phyloP scores from a whole-genome alignment of 2,888 invertebrate species.

The Orthonevra nobilis region DNA sequence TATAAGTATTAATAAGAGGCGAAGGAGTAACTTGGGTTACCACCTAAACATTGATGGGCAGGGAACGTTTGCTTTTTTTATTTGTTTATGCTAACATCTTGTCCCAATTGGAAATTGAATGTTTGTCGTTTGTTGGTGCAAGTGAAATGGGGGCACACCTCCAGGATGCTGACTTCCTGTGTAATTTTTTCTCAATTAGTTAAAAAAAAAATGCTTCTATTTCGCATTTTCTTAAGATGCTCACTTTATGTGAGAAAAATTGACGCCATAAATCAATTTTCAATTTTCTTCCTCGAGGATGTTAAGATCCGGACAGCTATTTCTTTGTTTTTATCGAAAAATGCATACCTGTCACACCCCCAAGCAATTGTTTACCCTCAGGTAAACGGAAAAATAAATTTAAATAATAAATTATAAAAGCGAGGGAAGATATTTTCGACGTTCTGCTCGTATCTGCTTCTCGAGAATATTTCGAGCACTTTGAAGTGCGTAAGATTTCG shows the following conservation, averaged over 20 bases:
- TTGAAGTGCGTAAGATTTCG: no score
- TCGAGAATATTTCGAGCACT: no score
- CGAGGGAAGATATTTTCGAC: no score
- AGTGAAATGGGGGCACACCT: constrained; percentile 11
- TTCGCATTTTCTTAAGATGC: neutral
- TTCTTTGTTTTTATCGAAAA: constrained; percentile 48
- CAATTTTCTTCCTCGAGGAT: constrained; percentile 35
- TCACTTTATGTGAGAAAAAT: constrained; percentile 11
- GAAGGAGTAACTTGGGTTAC: no score
- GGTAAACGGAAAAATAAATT: no score
- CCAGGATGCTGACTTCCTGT: constrained; percentile 54
- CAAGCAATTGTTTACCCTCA: no score
- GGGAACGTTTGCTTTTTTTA: no score
- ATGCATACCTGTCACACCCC: constrained; percentile 50
- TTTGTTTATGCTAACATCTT: neutral
- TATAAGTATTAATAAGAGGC: no score
- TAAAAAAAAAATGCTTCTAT: constrained; percentile 18
- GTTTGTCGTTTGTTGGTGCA: neutral
- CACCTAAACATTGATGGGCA: no score
- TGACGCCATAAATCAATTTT: constrained; percentile 30
- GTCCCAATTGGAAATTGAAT: constrained; percentile 4
- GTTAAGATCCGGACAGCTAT: constrained; percentile 28
- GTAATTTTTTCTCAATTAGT: constrained; percentile 62
- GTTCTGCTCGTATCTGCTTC: no score
- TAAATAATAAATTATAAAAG: no score